A percentile compares a stretch with the other conserved stretches of the same genome.
These are phyloP conservation scores for Okapia johnstoni DNA, from an alignment of 2,113 vertebrate species.

Conservation along the genomic window DNA sequence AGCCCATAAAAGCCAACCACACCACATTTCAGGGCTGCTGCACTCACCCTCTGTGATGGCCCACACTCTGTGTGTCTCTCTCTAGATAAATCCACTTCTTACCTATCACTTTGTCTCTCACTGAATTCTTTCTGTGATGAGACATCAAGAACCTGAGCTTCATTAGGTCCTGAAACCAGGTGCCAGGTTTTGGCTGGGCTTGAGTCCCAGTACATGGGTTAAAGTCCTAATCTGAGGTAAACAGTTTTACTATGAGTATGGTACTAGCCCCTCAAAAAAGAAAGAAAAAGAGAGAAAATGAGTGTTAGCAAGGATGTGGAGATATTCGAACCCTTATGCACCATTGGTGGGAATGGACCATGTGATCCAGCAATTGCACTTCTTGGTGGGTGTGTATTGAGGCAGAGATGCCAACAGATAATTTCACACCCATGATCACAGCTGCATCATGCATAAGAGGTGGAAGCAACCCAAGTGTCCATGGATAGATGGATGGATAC, in stretches of 20 bases:
- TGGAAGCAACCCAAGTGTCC: not conserved
- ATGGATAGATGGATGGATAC: fast-evolving
- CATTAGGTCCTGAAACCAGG: not conserved
- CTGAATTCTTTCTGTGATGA: not conserved
- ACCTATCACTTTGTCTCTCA: not conserved
- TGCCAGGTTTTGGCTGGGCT: not conserved
- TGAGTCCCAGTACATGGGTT: not conserved
- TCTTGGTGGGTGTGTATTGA: not conserved
- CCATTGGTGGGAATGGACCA: not conserved
- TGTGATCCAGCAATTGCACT: fast-evolving
- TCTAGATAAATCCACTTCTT: not conserved
- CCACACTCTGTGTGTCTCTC: not conserved
- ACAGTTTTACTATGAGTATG: not conserved
- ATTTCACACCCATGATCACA: fast-evolving
- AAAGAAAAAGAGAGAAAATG: not conserved
- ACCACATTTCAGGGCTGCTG: not conserved
- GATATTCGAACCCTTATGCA: fast-evolving
- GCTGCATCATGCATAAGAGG: not conserved
- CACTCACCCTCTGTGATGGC: fast-evolving
- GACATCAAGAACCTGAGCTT: not conserved
- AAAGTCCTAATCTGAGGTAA: not conserved
- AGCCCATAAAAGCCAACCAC: not conserved
- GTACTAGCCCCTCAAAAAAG: not conserved
- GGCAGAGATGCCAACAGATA: not conserved
- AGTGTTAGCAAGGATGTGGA: not conserved